phyloP scores from a whole-genome alignment of 2,888 invertebrate species.

The Seira musarum region DNA sequence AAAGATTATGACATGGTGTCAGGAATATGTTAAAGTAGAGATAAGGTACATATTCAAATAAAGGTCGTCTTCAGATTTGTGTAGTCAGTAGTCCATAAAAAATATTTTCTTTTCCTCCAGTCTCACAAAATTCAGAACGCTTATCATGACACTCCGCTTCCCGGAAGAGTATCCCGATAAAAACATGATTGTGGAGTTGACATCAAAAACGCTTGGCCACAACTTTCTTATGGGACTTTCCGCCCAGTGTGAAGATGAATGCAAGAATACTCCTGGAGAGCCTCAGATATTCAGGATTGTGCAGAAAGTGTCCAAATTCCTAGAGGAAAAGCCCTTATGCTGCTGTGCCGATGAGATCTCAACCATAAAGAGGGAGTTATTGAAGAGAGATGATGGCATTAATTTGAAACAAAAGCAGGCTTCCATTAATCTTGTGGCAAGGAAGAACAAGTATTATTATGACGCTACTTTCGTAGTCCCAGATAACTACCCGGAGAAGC shows the following conservation, averaged over 20 bases:
- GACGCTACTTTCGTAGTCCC: slow-evolving; percentile 78
- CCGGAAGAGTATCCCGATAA: slow-evolving; percentile 78
- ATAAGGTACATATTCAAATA: slow-evolving; percentile 29
- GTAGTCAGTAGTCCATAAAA: too few species aligned
- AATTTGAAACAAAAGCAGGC: slow-evolving; percentile 81
- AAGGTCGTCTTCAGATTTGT: background rate
- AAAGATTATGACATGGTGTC: slow-evolving; percentile 45
- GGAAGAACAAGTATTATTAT: slow-evolving; percentile 77
- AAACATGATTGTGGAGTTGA: slow-evolving; percentile 79
- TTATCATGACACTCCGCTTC: slow-evolving; percentile 80
- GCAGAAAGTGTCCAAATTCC: slow-evolving; percentile 78
- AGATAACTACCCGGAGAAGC: slow-evolving; percentile 77
- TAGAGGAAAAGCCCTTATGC: slow-evolving; percentile 81
- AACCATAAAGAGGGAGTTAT: slow-evolving; percentile 74
- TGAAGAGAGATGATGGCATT: slow-evolving; percentile 76
- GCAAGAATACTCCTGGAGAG: slow-evolving; percentile 71
- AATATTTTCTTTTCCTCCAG: slow-evolving; percentile 71
- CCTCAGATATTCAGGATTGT: slow-evolving; percentile 76
- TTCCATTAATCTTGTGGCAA: slow-evolving; percentile 76
- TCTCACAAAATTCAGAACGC: slow-evolving; percentile 77
- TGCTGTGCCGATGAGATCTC: slow-evolving; percentile 83
- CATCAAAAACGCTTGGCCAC: slow-evolving; percentile 80
- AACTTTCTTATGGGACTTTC: slow-evolving; percentile 78
- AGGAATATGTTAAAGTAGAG: slow-evolving; percentile 47
- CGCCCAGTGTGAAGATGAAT: slow-evolving; percentile 78